Evolutionary conservation across 2,888 invertebrate species (phyloP).

Genomic region (Eristalinus aeneus): DNA sequence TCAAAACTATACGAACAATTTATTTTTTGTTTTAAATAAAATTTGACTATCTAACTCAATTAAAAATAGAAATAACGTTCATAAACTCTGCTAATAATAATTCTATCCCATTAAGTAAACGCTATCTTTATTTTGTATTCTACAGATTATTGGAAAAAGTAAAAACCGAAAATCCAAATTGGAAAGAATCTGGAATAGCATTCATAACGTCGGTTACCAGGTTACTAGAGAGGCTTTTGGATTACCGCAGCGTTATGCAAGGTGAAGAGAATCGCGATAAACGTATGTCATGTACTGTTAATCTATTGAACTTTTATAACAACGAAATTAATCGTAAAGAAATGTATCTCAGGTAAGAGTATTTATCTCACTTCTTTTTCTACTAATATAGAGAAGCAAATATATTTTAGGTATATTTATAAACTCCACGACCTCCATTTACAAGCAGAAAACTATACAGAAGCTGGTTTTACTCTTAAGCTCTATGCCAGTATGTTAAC

Average conservation of each 20-base stretch:
- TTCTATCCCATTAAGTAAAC: neutral
- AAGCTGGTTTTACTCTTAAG: constrained; percentile 96
- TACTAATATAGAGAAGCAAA: too few relatives aligned
- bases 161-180: constrained; percentile 90
- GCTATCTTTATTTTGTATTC: constrained; percentile 5
- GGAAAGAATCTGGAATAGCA: constrained; percentile 95
- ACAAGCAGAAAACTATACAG: constrained; percentile 94
- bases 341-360: constrained; percentile 89
- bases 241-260: constrained; percentile 97
- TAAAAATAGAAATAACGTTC: too few relatives aligned
- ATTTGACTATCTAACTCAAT: too few relatives aligned
- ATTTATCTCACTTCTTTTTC: neutral
- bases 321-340: constrained; percentile 97
- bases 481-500: constrained; percentile 94
- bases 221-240: constrained; percentile 92
- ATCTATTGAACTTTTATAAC: constrained; percentile 96
- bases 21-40: too few relatives aligned
- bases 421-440: constrained; percentile 96
- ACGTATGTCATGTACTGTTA: constrained; percentile 97
- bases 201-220: constrained; percentile 96
- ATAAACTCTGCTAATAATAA: too few relatives aligned
- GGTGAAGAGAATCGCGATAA: constrained; percentile 97
- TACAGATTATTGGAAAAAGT: constrained; percentile 91
- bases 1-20: too few relatives aligned
- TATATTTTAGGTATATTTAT: constrained; percentile 88